Conservation (phyloP, 2,113 vertebrate species). For the Ceuthmochares aereus region DNA sequence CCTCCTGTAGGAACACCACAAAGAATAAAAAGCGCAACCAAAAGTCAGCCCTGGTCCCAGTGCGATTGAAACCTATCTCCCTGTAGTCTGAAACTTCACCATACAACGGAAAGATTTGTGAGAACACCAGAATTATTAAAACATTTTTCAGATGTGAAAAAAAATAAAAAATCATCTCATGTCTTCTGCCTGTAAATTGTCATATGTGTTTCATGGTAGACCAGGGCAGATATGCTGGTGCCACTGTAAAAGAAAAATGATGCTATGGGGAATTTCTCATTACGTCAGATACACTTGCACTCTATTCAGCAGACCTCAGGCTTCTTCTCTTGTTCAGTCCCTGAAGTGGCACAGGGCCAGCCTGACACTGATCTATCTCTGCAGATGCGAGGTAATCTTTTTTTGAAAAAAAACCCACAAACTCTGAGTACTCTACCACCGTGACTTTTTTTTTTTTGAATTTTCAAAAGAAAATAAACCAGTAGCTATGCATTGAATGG, state of each 20-base stretch:
- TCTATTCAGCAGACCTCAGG: not conserved
- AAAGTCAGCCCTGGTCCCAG: not conserved
- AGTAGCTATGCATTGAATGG: rapidly evolving
- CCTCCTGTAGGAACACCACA: not conserved
- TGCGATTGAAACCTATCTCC: not conserved
- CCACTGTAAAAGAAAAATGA: not conserved
- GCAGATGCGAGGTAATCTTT: not conserved
- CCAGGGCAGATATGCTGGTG: not conserved
- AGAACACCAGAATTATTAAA: not conserved
- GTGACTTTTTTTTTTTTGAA: not conserved
- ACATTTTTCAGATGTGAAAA: not conserved
- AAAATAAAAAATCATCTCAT: not conserved
- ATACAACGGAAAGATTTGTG: not conserved
- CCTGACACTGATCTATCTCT: not conserved
- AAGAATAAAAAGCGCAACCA: no score
- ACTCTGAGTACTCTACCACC: not conserved
- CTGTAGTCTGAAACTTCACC: not conserved
- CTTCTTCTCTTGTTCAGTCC: not conserved
- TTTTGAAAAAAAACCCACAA: not conserved
- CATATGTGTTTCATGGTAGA: not conserved
- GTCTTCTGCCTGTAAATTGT: not conserved
- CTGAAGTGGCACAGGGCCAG: not conserved
- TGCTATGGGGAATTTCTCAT: not conserved
- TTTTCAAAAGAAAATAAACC: not conserved
- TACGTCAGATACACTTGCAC: not conserved